These are phyloP conservation scores for Pipistrellus pygmaeus DNA, from an alignment of 2,797 vertebrate genomes.

Conservation along the genomic window DNA sequence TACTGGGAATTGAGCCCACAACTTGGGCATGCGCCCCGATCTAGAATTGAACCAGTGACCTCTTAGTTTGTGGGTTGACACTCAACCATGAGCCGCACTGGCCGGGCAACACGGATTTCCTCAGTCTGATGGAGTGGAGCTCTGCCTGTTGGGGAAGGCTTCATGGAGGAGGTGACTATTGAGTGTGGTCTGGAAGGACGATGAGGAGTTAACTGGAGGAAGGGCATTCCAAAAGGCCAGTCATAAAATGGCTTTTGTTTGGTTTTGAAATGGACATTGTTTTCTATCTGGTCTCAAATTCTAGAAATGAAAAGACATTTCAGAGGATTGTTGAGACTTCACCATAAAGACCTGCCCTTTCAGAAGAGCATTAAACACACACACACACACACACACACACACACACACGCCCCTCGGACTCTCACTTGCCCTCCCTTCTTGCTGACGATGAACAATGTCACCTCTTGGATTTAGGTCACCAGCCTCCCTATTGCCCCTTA, in stretches of 20 bases:
- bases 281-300: slow-evolving; percentile 43
- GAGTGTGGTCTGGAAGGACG: neutral
- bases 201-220: neutral
- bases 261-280: neutral
- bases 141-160: neutral
- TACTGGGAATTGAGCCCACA: too few relatives aligned
- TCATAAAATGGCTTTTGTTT: neutral
- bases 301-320: slow-evolving; percentile 15
- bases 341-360: neutral
- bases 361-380: neutral
- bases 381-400: too few relatives aligned
- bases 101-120: neutral
- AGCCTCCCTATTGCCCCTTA: neutral
- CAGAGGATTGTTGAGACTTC: neutral
- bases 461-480: neutral
- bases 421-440: neutral
- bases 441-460: neutral
- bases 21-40: too few relatives aligned
- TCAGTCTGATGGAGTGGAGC: neutral
- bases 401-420: too few relatives aligned
- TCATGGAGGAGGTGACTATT: neutral
- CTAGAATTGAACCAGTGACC: too few relatives aligned
- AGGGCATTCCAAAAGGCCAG: neutral
- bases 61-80: too few relatives aligned
- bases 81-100: too few relatives aligned